Evolutionary conservation across 1,140 invertebrate genomes (phyloP), one percentile per base, ranked within the genome.

Genomic region (Pogonomyrmex californicus): DNA sequence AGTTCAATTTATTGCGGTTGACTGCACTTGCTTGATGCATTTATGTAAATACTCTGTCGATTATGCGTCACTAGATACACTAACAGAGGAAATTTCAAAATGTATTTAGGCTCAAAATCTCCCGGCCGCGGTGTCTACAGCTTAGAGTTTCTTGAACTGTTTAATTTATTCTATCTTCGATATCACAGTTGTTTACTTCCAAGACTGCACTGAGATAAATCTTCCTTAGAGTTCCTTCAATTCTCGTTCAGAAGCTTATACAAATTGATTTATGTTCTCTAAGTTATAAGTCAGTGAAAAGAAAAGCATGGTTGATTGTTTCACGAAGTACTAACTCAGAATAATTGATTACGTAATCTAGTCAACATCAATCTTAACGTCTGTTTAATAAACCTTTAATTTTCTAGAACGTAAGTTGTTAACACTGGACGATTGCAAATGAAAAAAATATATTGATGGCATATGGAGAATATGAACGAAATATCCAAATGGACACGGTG

Each of bases 1-100:
- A 30, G 58, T 47, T 88, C 44, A 83, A 87, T 88, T 87, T 88
- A 86, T 78, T 51, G 41, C 68, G 49, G 66, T 86, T 88, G 71
- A 76, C 54, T 79, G 68, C 87, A 78, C 81, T 49, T 73, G 75
- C 76, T 70, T 75, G 68, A 88, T 86, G 68, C 75, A 62, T 79
- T 89, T 89, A 89, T 89, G 88, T 70, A 89, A 89, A 89, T 89
- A 54, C 56, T 30, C 30, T 47, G 78, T 85, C 78, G 86, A 85
- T 88, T 88, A 87, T 66, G 86, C 87, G 63, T 77, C 78, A 70
- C 86, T 73, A 76, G 56, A 47, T 33, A 87, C 75, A 71, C 68
- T 62, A 62, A 60, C 54, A 60, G 68, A 60, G 79, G 12, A 83
- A 83, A 66, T 75, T 83, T 75, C 54, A 83, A 83, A 83, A 83